Base-by-base conservation (phyloP, 2,888 invertebrate genomes). In the Hedychridium roseum region DNA sequence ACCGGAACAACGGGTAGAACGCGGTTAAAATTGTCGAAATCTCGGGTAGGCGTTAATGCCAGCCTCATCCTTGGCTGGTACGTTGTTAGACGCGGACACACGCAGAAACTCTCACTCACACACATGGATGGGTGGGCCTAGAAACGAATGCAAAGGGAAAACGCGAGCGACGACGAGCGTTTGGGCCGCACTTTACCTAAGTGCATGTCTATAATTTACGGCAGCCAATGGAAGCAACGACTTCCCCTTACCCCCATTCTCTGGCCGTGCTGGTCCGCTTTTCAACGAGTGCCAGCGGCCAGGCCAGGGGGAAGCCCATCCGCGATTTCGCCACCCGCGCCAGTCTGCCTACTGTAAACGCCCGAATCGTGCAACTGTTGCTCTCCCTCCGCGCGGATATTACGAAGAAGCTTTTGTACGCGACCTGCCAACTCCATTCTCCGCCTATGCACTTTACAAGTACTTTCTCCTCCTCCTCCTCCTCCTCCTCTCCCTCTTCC, bases 151-250 rank as follows among this genome's bases (percentile, higher is more conserved):
- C n/a, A n/a, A n/a, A n/a, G n/a, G n/a, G n/a, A n/a, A n/a, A n/a
- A n/a, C n/a, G n/a, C n/a, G n/a, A n/a, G n/a, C n/a, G n/a, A n/a
- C n/a, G n/a, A n/a, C n/a, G n/a, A n/a, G 39, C 11, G 35, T 23
- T 45, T 40, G 46, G 40, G 45, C 38, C 57, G 62, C 64, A 62
- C 64, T 70, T 64, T 62, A 58, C 60, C 59, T 62, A 63, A 67
- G 63, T 66, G 66, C 60, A 58, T 61, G 61, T 67, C 59, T 61
- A 70, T 66, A 67, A 70, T 70, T 71, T 64, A 67, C 53, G 47
- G 17, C 55, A 44, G 50, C 51, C 61, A 66, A 66, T 61, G 60
- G 57, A 43, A 37, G 40, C 36, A 18, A 43, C 17, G 17, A 27
- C 14, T 31, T 16, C 32, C 11, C 36, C 18, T 9, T 20, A 31